A percentile compares a stretch with the other conserved stretches of the same genome.
Evolutionary conservation across 2,888 invertebrate species (phyloP).

Genomic region (Amitus sp.): DNA sequence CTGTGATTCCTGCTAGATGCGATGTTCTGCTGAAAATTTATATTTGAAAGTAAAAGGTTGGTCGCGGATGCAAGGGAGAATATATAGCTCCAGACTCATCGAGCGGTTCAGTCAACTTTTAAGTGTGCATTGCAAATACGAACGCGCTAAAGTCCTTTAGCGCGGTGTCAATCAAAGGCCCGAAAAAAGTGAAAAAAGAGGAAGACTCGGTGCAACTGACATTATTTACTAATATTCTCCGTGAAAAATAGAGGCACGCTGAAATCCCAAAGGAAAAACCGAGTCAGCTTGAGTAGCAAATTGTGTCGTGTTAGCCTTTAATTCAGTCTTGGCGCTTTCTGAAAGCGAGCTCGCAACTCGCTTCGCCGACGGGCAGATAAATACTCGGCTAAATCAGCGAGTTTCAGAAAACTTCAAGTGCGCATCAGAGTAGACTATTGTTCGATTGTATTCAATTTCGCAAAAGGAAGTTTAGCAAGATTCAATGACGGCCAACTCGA

Average conservation of each 20-base stretch:
- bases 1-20: slow-evolving; percentile 39
- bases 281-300: background rate
- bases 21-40: slow-evolving; percentile 42
- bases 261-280: background rate
- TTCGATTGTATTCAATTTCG: slow-evolving; percentile 32
- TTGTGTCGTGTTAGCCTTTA: slow-evolving; percentile 18
- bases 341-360: slow-evolving; percentile 27
- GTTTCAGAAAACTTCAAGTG: slow-evolving; percentile 31
- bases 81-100: background rate
- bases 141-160: background rate
- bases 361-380: slow-evolving; percentile 30
- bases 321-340: slow-evolving; percentile 31
- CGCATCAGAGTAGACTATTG: slow-evolving; percentile 30
- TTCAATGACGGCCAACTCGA: slow-evolving; percentile 17
- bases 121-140: slow-evolving; percentile 4
- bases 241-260: background rate
- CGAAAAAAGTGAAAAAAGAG: background rate
- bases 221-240: too few relatives aligned
- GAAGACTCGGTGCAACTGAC: background rate
- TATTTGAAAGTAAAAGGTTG: slow-evolving; percentile 22
- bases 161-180: background rate
- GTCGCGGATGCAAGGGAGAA: background rate
- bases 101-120: background rate
- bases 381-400: slow-evolving; percentile 33
- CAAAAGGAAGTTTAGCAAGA: slow-evolving; percentile 23